Percentiles rank a stretch among this genome's conserved stretches.
Evolutionary conservation across 2,888 invertebrate genomes (phyloP).

Genomic region (Neoitamus cyanurus): DNA sequence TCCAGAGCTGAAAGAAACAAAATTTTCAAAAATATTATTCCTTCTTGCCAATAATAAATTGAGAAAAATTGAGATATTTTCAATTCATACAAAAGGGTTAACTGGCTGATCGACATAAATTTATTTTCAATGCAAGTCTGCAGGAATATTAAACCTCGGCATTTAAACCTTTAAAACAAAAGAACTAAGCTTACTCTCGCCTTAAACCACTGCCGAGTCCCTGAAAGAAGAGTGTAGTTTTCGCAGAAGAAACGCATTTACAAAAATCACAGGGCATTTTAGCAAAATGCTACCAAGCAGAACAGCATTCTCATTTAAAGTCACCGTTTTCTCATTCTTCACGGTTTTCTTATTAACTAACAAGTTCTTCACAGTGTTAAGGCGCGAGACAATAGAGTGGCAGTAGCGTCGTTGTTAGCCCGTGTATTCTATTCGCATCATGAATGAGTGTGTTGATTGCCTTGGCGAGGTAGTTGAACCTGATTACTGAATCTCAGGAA

Average conservation of each 20-base stretch:
- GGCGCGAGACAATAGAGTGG: conserved; percentile 15
- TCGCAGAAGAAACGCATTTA: neutral
- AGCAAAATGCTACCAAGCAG: neutral
- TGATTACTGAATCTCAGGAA: conserved; percentile 43
- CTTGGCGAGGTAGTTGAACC: conserved; percentile 47
- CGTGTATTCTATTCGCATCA: conserved; percentile 17
- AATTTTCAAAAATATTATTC: neutral
- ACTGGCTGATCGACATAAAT: neutral
- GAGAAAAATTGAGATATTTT: no score
- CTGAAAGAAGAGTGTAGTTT: neutral
- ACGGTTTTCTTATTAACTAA: conserved; percentile 9
- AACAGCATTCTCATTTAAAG: conserved; percentile 4
- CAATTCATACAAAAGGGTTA: neutral
- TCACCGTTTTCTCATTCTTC: conserved; percentile 5
- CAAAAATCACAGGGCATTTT: neutral
- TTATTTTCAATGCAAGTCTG: neutral
- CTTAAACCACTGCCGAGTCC: neutral
- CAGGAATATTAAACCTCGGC: neutral
- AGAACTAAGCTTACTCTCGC: neutral
- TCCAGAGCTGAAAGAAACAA: neutral
- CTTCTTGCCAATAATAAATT: neutral
- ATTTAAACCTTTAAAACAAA: neutral
- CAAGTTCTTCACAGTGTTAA: conserved; percentile 22
- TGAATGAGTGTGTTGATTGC: conserved; percentile 40
- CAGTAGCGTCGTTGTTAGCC: neutral